These are phyloP conservation scores for Octodon degus DNA, from an alignment of 2,113 vertebrate genomes.

Conservation along the genomic window DNA sequence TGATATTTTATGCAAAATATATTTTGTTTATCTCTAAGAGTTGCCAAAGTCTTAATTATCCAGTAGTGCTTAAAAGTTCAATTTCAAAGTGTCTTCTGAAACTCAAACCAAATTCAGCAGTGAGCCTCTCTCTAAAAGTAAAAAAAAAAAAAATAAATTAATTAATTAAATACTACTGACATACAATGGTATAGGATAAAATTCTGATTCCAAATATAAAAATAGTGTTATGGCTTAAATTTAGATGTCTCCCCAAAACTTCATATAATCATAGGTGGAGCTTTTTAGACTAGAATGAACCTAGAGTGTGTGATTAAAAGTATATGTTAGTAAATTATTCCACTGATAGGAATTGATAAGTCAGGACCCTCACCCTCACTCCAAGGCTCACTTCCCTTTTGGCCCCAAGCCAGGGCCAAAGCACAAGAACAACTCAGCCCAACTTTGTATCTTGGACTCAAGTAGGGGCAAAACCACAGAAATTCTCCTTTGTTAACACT, in stretches of 20 bases:
- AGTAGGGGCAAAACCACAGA: no score
- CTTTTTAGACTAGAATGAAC: no score
- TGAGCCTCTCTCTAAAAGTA: background rate
- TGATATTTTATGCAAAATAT: background rate
- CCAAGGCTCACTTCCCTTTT: no score
- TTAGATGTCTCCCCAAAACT: background rate
- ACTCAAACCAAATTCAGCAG: background rate
- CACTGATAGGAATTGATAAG: no score
- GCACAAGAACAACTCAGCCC: no score
- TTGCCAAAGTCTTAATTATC: background rate
- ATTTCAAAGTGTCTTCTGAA: background rate
- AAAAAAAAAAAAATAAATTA: no score
- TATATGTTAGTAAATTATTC: no score
- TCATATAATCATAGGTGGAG: background rate
- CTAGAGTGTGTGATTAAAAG: no score
- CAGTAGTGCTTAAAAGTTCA: background rate
- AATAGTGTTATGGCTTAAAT: background rate
- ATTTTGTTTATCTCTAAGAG: background rate
- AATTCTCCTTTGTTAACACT: no score
- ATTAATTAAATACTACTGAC: background rate
- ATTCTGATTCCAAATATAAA: background rate
- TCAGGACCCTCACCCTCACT: no score
- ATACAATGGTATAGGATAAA: background rate
- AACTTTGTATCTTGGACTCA: no score
- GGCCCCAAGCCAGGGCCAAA: no score